Base-by-base conservation (phyloP, 1,140 invertebrate genomes). In the Drosophila nikananu region DNA sequence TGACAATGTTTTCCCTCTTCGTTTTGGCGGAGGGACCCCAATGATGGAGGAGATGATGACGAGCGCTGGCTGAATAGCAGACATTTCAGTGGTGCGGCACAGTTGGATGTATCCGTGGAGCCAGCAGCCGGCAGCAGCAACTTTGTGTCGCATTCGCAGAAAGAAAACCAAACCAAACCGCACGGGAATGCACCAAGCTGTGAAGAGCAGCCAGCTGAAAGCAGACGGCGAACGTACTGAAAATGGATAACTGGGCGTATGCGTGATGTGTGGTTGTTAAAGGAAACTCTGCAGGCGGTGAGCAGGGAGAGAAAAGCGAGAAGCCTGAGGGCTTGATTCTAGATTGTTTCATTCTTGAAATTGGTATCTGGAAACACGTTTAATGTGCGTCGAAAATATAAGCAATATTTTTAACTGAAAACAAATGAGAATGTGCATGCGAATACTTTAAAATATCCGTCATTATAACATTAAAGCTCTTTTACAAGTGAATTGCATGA, bases 1-100 rank as follows among this genome's bases (percentile, higher is more conserved):
- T 87, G 83, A 87, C 84, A 87, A 87, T 89, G 83, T 89, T 80
- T 87, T 75, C 60, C 68, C 17, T 49, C 46, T 48, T 17, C 42
- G 30, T 23, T 23, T 39, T 12, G 21, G n/a, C 17, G 42, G 30
- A 21, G n/a, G 21, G 21, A 39, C 51, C 32, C 35, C 21, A 13
- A 57, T 57, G 54, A 25, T 57, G 21, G 35, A 57, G 54, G 64
- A 46, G 32, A 32, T 21, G 30, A 73, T 42, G 52, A 51, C 67
- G 70, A 52, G 27, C n/a, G 42, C 17, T 37, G 35, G 19, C 21
- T 35, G 70, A 59, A 49, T 32, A 75, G 70, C 49, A 74, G 37
- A 66, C 67, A 67, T 54, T 67, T 37, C 67, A 68, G 62, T 42
- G 37, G 49, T 55, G 67, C 23, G 23, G 67, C 62, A 23, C 30